These are phyloP conservation scores for Buteo buteo DNA, from an alignment of 2,113 vertebrate species.

Conservation along the genomic window DNA sequence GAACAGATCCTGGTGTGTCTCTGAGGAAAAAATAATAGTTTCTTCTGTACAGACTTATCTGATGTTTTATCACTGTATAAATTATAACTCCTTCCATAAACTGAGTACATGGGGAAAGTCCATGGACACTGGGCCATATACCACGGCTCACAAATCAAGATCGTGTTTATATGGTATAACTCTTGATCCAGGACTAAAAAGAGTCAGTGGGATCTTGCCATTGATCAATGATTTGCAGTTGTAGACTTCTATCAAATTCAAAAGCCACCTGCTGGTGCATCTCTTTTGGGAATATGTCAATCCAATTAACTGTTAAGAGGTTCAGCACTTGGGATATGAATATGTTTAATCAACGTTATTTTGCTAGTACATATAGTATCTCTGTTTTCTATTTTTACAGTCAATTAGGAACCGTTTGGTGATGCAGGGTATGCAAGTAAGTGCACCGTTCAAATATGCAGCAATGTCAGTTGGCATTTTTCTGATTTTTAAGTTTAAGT, in stretches of 20 bases:
- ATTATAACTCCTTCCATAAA: background rate
- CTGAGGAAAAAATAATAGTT: background rate
- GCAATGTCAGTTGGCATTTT: background rate
- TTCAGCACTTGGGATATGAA: background rate
- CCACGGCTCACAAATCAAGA: background rate
- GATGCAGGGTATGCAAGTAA: background rate
- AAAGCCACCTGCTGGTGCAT: background rate
- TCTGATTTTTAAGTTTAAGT: background rate
- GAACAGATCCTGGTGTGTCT: background rate
- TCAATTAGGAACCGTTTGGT: background rate
- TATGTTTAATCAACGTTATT: background rate
- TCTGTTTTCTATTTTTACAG: constrained; percentile 21
- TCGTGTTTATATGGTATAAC: background rate
- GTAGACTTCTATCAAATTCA: background rate
- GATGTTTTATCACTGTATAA: background rate
- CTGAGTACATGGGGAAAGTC: background rate
- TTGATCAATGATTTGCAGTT: constrained; percentile 5
- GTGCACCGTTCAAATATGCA: background rate
- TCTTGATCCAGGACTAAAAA: background rate
- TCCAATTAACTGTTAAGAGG: constrained; percentile 16
- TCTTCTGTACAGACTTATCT: background rate
- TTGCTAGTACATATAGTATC: background rate
- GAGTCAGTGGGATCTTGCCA: background rate
- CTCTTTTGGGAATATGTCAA: constrained; percentile 8
- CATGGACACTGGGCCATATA: background rate